Conservation (phyloP, 2,888 invertebrate species). For the Pheosia tremula region DNA sequence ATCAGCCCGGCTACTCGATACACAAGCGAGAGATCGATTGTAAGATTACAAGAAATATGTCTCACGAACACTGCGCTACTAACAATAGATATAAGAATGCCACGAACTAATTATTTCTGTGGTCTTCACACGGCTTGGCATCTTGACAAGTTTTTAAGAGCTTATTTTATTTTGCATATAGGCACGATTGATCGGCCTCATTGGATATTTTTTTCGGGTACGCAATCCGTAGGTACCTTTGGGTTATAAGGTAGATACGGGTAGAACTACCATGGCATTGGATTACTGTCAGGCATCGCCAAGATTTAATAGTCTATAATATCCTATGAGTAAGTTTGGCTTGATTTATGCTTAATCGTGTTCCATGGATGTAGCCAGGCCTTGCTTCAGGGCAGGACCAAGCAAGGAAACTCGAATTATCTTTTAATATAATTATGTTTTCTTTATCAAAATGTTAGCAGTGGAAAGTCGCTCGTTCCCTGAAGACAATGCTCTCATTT, state of each 20-base stretch:
- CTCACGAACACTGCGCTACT: conserved; percentile 28
- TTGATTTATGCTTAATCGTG: too few relatives aligned
- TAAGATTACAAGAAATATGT: conserved; percentile 20
- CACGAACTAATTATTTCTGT: conserved; percentile 45
- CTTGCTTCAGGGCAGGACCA: too few relatives aligned
- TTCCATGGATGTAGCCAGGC: too few relatives aligned
- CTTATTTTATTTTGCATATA: conserved; percentile 34
- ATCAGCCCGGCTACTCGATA: not conserved
- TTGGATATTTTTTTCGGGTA: conserved; percentile 23
- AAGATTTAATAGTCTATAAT: too few relatives aligned
- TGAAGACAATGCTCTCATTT: too few relatives aligned
- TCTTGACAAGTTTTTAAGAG: conserved; percentile 41
- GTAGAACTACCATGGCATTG: not conserved
- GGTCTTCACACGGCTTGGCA: conserved; percentile 29
- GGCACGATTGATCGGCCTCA: conserved; percentile 33
- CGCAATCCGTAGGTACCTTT: conserved; percentile 10
- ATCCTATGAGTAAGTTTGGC: too few relatives aligned
- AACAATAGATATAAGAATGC: conserved; percentile 45
- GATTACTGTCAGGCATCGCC: not conserved
- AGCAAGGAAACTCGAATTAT: too few relatives aligned
- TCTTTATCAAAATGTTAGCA: too few relatives aligned
- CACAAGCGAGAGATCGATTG: conserved; percentile 1
- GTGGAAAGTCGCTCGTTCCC: too few relatives aligned
- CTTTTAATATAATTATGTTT: too few relatives aligned
- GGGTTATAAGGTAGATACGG: conserved; percentile 6